Base-by-base conservation (phyloP, 2,888 invertebrate species). In the Aquatica leii region DNA sequence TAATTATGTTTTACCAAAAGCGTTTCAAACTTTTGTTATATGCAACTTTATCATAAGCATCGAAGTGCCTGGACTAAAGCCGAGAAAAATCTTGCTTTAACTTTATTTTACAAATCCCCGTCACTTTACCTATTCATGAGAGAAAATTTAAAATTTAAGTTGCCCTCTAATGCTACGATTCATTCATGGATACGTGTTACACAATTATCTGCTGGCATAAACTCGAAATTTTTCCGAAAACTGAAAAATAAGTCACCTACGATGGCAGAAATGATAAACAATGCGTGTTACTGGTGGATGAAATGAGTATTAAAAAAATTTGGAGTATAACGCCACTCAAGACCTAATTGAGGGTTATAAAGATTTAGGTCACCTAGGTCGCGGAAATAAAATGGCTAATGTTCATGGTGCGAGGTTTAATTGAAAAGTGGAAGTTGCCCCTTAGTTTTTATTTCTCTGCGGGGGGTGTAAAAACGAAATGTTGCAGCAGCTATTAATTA, bases 351-450 rank as follows among this genome's bases (percentile, higher is more conserved):
- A 31, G 31, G 31, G 31, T 31, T 31, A 31, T 31, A 9, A 31
- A 31, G 31, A 31, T 31, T 31, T 31, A 31, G 31, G 31, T 9
- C 31, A 31, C 31, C 31, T 31, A 31, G 31, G 31, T 31, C 31
- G 31, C 31, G 31, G 9, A 31, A 31, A 31, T 31, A 31, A 31
- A 31, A 31, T 31, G 5, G 31, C 31, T 31, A 31, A 9, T 31
- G 31, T 31, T 31, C 31, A 31, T 31, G 31, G 31, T 46, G 46
- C n/a, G 46, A 46, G 46, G 46, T 14, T 15, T 46, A 8, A 14
- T 14, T n/a, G n/a, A n/a, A n/a, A n/a, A n/a, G n/a, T n/a, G n/a
- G n/a, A n/a, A n/a, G n/a, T n/a, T n/a, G n/a, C 46, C 46, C 14
- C 15, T 46, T 17, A 46, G 15, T 17, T 46, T 14, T 15, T 46